Percentiles rank a stretch among this genome's conserved stretches.
phyloP scores from a whole-genome alignment of 2,113 vertebrate species.

The Nannobrachium achirus region DNA sequence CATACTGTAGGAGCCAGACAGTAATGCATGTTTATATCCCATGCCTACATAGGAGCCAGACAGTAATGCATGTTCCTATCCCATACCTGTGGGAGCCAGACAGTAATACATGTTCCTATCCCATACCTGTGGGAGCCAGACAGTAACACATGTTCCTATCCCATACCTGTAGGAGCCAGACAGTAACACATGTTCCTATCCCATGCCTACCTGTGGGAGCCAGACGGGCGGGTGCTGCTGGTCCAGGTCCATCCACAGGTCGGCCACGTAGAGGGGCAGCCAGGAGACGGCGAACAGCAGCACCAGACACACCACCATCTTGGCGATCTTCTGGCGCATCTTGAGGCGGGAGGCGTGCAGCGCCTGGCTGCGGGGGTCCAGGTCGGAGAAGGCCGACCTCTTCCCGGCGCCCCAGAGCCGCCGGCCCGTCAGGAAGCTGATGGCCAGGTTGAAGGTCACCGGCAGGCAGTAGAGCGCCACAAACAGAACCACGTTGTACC shows the following conservation, averaged over 20 bases:
- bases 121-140: too few relatives aligned
- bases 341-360: constrained; percentile 86
- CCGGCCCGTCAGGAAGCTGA: constrained; percentile 87
- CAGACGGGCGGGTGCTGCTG: constrained; percentile 80
- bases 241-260: constrained; percentile 90
- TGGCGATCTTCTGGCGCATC: constrained; percentile 87
- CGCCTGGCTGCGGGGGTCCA: constrained; percentile 79
- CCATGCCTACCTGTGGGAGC: too few relatives aligned
- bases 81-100: too few relatives aligned
- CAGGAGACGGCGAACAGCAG: constrained; percentile 88
- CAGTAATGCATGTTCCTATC: too few relatives aligned
- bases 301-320: constrained; percentile 91
- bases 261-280: constrained; percentile 88
- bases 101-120: too few relatives aligned
- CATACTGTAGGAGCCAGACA: too few relatives aligned
- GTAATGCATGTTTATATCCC: too few relatives aligned
- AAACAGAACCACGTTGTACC: constrained; percentile 91
- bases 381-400: constrained; percentile 74
- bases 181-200: too few relatives aligned
- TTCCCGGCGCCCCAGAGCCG: constrained; percentile 84
- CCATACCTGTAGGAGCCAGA: too few relatives aligned
- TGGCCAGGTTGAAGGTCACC: constrained; percentile 89
- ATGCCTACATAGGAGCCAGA: too few relatives aligned
- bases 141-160: too few relatives aligned
- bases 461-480: constrained; percentile 90